These are phyloP conservation scores for Cebus imitator DNA, from an alignment of 2,113 vertebrate species.

Conservation along the genomic window DNA sequence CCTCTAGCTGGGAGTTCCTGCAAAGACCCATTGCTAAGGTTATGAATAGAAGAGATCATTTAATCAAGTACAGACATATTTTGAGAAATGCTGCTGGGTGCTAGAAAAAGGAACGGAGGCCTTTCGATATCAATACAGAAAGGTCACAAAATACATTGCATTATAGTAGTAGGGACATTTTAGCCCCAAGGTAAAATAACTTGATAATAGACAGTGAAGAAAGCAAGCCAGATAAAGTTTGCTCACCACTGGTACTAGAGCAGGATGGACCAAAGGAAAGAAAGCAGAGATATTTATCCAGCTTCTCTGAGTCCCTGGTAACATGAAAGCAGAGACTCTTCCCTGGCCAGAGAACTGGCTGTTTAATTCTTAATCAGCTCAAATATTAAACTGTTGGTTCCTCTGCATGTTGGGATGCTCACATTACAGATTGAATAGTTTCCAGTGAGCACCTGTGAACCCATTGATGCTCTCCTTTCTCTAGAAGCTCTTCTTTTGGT, in stretches of 20 bases:
- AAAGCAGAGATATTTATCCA: accelerated
- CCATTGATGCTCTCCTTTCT: neutral
- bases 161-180: neutral
- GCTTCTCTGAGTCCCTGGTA: neutral
- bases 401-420: accelerated
- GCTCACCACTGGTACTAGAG: neutral
- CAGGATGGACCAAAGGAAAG: accelerated
- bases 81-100: neutral
- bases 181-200: neutral
- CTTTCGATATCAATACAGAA: neutral
- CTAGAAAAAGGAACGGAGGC: no score
- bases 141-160: neutral
- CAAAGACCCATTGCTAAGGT: neutral
- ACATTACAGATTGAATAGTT: accelerated
- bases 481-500: neutral
- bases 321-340: neutral
- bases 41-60: neutral
- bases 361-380: neutral
- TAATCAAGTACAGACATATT: neutral
- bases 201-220: neutral
- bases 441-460: no score
- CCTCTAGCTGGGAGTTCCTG: neutral
- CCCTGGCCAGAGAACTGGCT: neutral
- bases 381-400: no score
- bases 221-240: neutral